phyloP scores from a whole-genome alignment of 2,888 invertebrate genomes.

The Bombylius discolor region DNA sequence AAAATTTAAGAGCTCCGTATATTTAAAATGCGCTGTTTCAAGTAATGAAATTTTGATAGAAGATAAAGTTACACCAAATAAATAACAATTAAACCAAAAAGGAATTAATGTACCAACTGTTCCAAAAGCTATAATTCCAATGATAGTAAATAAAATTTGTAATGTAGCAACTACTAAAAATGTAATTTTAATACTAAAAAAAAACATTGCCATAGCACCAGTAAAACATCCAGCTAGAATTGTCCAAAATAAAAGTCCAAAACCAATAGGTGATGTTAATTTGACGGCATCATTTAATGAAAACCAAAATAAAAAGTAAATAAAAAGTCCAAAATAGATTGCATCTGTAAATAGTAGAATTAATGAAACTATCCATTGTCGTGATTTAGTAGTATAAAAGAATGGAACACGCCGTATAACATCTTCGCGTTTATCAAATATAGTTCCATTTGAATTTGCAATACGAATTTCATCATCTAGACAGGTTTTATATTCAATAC shows the following conservation, averaged over 20 bases:
- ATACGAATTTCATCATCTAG: conserved; percentile 28
- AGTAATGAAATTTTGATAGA: conserved; percentile 25
- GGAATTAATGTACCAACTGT: conserved; percentile 18
- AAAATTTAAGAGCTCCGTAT: conserved; percentile 24
- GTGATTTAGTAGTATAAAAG: conserved; percentile 30
- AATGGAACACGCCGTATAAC: conserved; percentile 27
- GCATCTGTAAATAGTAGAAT: conserved; percentile 26
- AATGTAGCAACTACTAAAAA: conserved; percentile 23
- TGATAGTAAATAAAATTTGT: conserved; percentile 20
- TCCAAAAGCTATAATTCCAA: conserved; percentile 25
- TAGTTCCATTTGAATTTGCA: conserved; percentile 27
- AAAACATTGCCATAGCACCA: conserved; percentile 18
- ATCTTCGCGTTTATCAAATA: conserved; percentile 26
- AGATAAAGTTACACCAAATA: conserved; percentile 26
- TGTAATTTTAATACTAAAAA: conserved; percentile 25
- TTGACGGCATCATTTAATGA: conserved; percentile 24
- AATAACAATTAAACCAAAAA: conserved; percentile 26
- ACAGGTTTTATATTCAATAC: conserved; percentile 26
- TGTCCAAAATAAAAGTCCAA: conserved; percentile 27
- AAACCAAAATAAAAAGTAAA: conserved; percentile 29
- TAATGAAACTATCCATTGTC: conserved; percentile 27
- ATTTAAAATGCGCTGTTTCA: conserved; percentile 26
- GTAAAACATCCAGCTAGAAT: conserved; percentile 23
- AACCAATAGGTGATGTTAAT: conserved; percentile 18
- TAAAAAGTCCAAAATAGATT: conserved; percentile 27